These are phyloP conservation scores for Cinara cedri DNA, from an alignment of 2,888 invertebrate genomes.

Conservation along the genomic window DNA sequence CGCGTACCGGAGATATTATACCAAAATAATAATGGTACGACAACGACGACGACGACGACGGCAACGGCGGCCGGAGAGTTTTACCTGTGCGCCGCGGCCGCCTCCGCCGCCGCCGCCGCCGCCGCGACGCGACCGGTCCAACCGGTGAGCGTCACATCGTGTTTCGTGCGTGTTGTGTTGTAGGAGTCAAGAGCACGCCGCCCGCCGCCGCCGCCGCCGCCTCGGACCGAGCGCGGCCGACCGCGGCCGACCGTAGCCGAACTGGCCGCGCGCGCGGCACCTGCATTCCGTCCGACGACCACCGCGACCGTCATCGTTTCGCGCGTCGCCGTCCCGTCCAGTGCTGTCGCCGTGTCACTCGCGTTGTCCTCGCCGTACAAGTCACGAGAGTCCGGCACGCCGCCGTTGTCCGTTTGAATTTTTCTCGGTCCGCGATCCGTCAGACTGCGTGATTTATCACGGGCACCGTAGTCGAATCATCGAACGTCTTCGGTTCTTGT, in stretches of 20 bases:
- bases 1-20: too few relatives aligned
- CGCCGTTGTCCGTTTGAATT: neutral
- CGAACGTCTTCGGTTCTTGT: too few relatives aligned
- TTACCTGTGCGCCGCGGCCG: too few relatives aligned
- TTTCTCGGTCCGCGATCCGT: too few relatives aligned
- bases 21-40: too few relatives aligned
- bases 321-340: slow-evolving; percentile 26
- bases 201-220: slow-evolving; percentile 10
- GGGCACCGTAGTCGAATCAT: too few relatives aligned
- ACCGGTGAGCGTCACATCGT: slow-evolving; percentile 29
- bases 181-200: slow-evolving; percentile 43
- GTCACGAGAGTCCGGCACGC: neutral
- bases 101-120: neutral
- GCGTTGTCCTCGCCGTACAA: slow-evolving; percentile 2
- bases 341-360: slow-evolving; percentile 30
- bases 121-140: slow-evolving; percentile 6
- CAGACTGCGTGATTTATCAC: too few relatives aligned
- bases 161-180: slow-evolving; percentile 14
- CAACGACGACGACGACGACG: too few relatives aligned
- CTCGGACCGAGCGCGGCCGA: slow-evolving; percentile 3
- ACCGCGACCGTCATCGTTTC: slow-evolving; percentile 41
- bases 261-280: slow-evolving; percentile 32
- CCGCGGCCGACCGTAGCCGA: slow-evolving; percentile 37
- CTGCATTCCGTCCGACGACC: slow-evolving; percentile 53
- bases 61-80: too few relatives aligned